Percentiles rank a stretch among this genome's conserved stretches.
phyloP scores from a whole-genome alignment of 1,140 invertebrate species.

The Drosophila rufa region DNA sequence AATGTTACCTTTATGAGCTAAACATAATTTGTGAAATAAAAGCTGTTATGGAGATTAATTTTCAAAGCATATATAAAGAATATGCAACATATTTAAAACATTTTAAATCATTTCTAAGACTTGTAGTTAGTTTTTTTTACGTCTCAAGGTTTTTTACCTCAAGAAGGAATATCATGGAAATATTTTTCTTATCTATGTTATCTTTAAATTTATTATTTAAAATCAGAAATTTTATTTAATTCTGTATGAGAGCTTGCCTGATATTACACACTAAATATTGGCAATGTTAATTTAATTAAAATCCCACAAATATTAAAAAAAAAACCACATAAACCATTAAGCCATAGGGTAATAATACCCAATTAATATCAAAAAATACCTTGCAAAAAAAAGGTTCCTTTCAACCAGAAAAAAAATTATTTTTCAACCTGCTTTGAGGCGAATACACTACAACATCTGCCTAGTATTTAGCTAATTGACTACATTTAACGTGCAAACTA shows the following conservation, averaged over 20 bases:
- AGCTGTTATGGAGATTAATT: too few relatives aligned
- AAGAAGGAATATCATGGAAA: too few relatives aligned
- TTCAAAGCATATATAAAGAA: too few relatives aligned
- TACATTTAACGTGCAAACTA: conserved; percentile 48
- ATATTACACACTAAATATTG: neutral
- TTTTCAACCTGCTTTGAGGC: neutral
- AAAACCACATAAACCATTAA: neutral
- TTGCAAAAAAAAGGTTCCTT: neutral
- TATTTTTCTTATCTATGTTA: neutral
- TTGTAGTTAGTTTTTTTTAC: too few relatives aligned
- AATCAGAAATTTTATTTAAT: too few relatives aligned
- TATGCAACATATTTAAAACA: too few relatives aligned
- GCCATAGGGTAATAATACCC: neutral
- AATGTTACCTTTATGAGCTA: too few relatives aligned
- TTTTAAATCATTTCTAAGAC: too few relatives aligned
- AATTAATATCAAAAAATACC: neutral
- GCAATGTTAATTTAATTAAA: neutral
- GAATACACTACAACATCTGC: neutral
- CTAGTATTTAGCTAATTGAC: conserved; percentile 55
- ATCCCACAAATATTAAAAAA: too few relatives aligned
- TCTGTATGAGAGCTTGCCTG: too few relatives aligned
- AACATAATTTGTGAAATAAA: too few relatives aligned
- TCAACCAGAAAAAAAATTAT: conserved; percentile 1
- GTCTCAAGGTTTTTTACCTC: too few relatives aligned
- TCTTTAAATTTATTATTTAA: neutral